Percentiles rank a stretch among this genome's conserved stretches.
phyloP scores from a whole-genome alignment of 2,113 vertebrate genomes.

The Lycaon pictus region DNA sequence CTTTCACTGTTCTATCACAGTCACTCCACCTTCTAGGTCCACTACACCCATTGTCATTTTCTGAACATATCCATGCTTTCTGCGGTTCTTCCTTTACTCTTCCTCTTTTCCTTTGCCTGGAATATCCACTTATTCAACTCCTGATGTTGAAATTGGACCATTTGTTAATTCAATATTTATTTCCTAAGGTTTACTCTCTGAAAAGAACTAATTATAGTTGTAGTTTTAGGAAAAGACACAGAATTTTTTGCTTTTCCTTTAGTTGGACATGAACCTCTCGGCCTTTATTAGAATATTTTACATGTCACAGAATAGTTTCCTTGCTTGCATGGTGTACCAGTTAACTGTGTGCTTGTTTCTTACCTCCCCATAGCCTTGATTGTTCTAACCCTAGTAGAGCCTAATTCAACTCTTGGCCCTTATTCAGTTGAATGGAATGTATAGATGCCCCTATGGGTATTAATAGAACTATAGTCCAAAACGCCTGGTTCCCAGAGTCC shows the following conservation, averaged over 20 bases:
- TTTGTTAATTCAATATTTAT: background rate
- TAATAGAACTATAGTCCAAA: background rate
- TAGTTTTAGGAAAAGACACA: background rate
- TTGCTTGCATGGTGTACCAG: background rate
- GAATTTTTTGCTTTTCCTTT: background rate
- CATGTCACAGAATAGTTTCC: background rate
- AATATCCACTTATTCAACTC: background rate
- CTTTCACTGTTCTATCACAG: background rate
- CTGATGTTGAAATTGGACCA: background rate
- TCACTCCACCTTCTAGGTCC: background rate
- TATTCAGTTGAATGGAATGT: background rate
- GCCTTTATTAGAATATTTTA: background rate
- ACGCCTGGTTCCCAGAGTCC: background rate
- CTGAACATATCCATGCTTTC: background rate
- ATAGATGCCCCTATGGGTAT: background rate
- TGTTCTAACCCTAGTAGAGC: background rate
- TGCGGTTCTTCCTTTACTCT: background rate
- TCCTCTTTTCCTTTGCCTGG: background rate
- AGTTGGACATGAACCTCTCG: background rate
- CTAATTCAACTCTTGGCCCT: background rate
- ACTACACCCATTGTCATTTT: background rate
- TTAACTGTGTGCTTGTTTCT: background rate
- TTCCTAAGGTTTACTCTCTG: background rate
- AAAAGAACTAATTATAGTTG: background rate
- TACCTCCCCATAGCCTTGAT: background rate